Percentiles rank a stretch among this genome's conserved stretches.
Evolutionary conservation across 37 sponge, comb jelly and placozoan species (phyloP).

Genomic region (Geodia barretti): DNA sequence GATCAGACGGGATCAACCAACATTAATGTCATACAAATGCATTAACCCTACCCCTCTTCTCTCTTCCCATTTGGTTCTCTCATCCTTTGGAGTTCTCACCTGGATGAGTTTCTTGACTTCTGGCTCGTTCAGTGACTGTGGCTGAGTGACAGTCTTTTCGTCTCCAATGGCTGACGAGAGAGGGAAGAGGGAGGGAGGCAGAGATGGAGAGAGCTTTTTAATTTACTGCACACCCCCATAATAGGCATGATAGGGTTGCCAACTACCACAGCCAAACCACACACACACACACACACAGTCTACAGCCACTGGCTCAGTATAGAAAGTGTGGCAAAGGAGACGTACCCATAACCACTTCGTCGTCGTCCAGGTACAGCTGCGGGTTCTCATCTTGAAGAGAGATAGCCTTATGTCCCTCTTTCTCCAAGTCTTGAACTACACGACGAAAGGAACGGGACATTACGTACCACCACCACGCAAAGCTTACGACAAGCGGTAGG

Average conservation of each 20-base stretch:
- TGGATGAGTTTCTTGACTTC: slow-evolving; percentile 70
- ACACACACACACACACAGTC: background rate
- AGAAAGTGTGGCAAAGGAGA: too few relatives aligned
- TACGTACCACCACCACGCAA: background rate
- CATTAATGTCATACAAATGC: too few relatives aligned
- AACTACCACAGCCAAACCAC: background rate
- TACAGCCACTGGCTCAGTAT: too few relatives aligned
- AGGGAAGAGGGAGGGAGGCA: background rate
- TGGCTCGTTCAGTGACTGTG: slow-evolving; percentile 78
- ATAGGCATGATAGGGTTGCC: background rate
- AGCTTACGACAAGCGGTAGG: background rate
- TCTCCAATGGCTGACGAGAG: slow-evolving; percentile 72
- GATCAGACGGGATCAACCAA: too few relatives aligned
- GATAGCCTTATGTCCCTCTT: slow-evolving; percentile 55
- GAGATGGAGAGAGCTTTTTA: background rate
- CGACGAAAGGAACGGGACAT: background rate
- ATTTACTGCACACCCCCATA: too few relatives aligned
- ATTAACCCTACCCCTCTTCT: background rate
- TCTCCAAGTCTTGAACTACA: slow-evolving; percentile 71
- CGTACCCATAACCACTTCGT: slow-evolving; percentile 59
- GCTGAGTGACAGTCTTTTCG: slow-evolving; percentile 64
- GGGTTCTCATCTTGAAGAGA: slow-evolving; percentile 38
- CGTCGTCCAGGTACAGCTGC: slow-evolving; percentile 17
- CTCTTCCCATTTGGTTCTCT: background rate
- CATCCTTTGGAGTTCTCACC: slow-evolving; percentile 23